A percentile compares a stretch with the other conserved stretches of the same genome.
Evolutionary conservation across 2,797 vertebrate genomes (phyloP).

Genomic region (Lates japonicus): DNA sequence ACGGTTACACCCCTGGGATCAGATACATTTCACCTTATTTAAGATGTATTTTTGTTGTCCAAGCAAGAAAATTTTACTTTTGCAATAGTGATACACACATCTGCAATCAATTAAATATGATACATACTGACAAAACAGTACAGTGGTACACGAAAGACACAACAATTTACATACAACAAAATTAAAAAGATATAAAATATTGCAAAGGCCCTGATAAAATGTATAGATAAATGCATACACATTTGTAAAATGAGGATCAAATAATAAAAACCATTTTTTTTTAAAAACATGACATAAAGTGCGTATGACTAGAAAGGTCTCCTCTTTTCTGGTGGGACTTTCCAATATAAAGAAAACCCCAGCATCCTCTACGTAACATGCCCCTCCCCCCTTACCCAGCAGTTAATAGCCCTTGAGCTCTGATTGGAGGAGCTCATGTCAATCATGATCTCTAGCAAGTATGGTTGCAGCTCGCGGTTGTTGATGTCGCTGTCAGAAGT

Average conservation of each 20-base stretch:
- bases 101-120: too few relatives aligned
- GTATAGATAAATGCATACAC: not conserved
- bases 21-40: too few relatives aligned
- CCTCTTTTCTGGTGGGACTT: not conserved
- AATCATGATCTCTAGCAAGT: conserved; percentile 37
- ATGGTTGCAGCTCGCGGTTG: conserved; percentile 71
- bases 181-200: too few relatives aligned
- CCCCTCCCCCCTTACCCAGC: not conserved
- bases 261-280: not conserved
- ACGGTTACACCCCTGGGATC: too few relatives aligned
- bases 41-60: too few relatives aligned
- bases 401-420: accelerated
- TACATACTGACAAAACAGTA: too few relatives aligned
- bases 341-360: not conserved
- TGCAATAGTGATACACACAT: too few relatives aligned
- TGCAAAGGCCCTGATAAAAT: not conserved
- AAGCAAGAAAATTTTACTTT: too few relatives aligned
- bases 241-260: not conserved
- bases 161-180: too few relatives aligned
- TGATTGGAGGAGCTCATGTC: conserved; percentile 71
- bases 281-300: too few relatives aligned
- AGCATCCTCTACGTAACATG: accelerated
- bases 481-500: conserved; percentile 82
- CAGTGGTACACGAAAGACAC: too few relatives aligned
- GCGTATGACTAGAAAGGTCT: not conserved